Evolutionary conservation across 2,888 invertebrate species (phyloP).

Genomic region (Tridacna gigas): DNA sequence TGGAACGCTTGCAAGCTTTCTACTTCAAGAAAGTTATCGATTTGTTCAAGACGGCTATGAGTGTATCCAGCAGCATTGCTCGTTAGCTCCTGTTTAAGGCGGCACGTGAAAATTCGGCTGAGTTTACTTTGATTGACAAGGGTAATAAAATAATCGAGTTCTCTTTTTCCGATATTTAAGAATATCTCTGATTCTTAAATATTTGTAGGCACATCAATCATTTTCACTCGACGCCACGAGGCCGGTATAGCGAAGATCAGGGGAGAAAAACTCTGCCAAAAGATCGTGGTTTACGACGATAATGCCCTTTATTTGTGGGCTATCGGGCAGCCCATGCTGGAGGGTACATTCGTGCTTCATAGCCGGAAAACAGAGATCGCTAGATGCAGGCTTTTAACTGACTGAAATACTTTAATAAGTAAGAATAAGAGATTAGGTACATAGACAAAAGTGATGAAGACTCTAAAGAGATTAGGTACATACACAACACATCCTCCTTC

Average conservation of each 20-base stretch:
- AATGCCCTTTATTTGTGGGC: slow-evolving; percentile 45
- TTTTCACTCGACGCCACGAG: slow-evolving; percentile 33
- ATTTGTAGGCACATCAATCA: slow-evolving; percentile 24
- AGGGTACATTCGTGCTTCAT: slow-evolving; percentile 36
- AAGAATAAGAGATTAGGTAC: slow-evolving; percentile 20
- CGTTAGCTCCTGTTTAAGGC: slow-evolving; percentile 55
- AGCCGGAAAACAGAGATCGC: slow-evolving; percentile 47
- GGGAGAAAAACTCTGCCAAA: slow-evolving; percentile 28
- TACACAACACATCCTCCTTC: slow-evolving; percentile 47
- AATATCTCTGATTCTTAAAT: too few species aligned
- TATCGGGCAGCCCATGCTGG: slow-evolving; percentile 46
- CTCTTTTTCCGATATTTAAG: too few species aligned
- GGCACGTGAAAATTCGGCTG: slow-evolving; percentile 18
- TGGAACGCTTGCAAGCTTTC: slow-evolving; percentile 54
- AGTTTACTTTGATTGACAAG: slow-evolving; percentile 55
- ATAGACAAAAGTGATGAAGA: too few species aligned
- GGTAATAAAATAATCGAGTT: too few species aligned
- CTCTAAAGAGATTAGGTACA: too few species aligned
- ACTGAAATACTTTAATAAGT: slow-evolving; percentile 42
- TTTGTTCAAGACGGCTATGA: slow-evolving; percentile 61
- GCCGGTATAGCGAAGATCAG: slow-evolving; percentile 31
- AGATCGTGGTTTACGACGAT: slow-evolving; percentile 47
- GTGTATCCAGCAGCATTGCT: slow-evolving; percentile 59
- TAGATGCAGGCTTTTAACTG: slow-evolving; percentile 40
- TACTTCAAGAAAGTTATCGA: slow-evolving; percentile 54